Conservation (phyloP, 2,113 vertebrate genomes). For the Pandion haliaetus region DNA sequence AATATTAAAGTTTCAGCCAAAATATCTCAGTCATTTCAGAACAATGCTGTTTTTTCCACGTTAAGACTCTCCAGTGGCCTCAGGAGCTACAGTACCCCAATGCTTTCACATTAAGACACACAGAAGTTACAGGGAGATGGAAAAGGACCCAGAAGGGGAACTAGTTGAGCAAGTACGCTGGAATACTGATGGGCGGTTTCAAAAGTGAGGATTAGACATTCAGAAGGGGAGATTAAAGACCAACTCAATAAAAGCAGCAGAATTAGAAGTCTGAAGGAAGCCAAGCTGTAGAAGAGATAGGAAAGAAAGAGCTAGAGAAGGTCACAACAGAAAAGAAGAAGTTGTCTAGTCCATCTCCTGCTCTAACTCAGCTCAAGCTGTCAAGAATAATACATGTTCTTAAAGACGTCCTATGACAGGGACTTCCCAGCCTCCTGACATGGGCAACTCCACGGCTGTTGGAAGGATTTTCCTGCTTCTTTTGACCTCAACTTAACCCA, state of each 20-base stretch:
- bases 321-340: not conserved
- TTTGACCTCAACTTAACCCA: not conserved
- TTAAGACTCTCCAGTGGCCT: not conserved
- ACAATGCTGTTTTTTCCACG: not conserved
- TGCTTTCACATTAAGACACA: not conserved
- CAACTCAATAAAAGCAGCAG: not conserved
- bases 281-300: not conserved
- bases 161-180: not conserved
- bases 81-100: not conserved
- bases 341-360: not conserved
- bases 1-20: not conserved
- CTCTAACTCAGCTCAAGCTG: not conserved
- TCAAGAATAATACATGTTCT: rapidly evolving
- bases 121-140: not conserved
- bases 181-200: not conserved
- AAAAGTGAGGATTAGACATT: not conserved
- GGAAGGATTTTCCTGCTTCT: not conserved
- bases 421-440: not conserved
- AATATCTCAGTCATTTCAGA: not conserved
- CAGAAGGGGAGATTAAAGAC: not conserved
- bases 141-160: not conserved
- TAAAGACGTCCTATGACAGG: not conserved
- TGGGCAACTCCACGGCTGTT: not conserved
- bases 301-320: not conserved
- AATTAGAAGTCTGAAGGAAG: not conserved